Conservation (phyloP, 2,888 invertebrate genomes). For the Junonia oenone region DNA sequence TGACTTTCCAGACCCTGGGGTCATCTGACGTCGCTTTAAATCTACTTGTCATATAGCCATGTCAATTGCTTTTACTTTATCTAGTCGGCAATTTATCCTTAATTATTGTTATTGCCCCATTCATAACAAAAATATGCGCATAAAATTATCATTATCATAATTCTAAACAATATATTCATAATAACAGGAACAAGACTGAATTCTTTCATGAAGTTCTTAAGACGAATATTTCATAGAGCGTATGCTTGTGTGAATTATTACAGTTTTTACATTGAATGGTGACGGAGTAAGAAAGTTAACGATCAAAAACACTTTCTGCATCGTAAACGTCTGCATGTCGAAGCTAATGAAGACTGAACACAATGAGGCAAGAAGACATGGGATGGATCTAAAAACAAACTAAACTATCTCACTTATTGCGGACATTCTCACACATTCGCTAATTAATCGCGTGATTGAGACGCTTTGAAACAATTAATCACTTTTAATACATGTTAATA, state of each 20-base stretch:
- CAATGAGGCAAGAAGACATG: conserved; percentile 34
- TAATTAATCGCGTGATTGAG: conserved; percentile 47
- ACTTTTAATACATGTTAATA: conserved; percentile 34
- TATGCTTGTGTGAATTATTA: conserved; percentile 5
- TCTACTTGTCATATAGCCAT: conserved; percentile 14
- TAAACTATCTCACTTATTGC: conserved; percentile 37
- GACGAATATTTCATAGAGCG: background rate
- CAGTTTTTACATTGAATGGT: conserved; percentile 8
- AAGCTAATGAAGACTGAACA: conserved; percentile 28
- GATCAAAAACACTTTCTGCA: conserved; percentile 20
- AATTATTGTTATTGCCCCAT: conserved; percentile 13
- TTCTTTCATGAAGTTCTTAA: background rate
- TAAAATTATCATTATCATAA: background rate
- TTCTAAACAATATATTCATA: background rate
- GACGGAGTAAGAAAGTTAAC: conserved; percentile 10
- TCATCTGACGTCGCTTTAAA: conserved; percentile 21
- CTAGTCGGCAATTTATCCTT: conserved; percentile 12
- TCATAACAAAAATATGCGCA: background rate
- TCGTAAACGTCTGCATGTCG: conserved; percentile 22
- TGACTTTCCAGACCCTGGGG: conserved; percentile 20
- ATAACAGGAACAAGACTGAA: background rate
- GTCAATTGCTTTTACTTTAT: conserved; percentile 19
- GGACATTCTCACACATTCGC: conserved; percentile 51
- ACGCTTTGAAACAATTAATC: conserved; percentile 44
- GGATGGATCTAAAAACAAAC: conserved; percentile 35